Conservation (phyloP, 2,797 vertebrate genomes). For the Zonotrichia albicollis region DNA sequence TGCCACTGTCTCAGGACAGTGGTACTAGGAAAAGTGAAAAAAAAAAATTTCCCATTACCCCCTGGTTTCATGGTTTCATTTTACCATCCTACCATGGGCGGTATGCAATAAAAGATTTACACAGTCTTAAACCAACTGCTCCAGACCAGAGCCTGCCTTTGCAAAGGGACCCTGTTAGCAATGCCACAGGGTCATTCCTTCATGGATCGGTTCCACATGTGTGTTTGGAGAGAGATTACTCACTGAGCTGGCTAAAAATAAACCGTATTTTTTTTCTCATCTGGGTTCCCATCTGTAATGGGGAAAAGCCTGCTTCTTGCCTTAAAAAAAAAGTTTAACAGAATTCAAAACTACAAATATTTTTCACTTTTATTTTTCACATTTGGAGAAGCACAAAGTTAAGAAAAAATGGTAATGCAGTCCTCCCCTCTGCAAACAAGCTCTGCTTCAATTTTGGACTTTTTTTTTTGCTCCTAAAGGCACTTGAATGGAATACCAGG, state of each 20-base stretch:
- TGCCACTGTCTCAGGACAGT: rapidly evolving
- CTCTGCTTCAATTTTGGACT: neutral
- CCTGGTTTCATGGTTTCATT: neutral
- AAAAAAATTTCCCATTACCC: neutral
- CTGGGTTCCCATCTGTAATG: neutral
- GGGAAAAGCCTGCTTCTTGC: neutral
- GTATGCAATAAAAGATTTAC: neutral
- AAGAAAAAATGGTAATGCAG: neutral
- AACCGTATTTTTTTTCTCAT: neutral
- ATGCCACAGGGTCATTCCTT: rapidly evolving
- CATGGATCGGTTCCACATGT: rapidly evolving
- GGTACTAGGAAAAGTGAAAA: neutral
- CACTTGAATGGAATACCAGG: neutral
- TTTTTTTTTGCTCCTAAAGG: neutral
- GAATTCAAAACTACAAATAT: neutral
- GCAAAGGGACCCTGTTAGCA: neutral
- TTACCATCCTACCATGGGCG: neutral
- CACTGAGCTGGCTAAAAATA: neutral
- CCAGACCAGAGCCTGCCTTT: neutral
- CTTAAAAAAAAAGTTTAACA: neutral
- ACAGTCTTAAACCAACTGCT: neutral
- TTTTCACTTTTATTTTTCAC: neutral
- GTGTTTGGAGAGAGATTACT: neutral
- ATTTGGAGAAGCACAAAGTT: neutral
- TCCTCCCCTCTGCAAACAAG: neutral